Evolutionary conservation across 2,888 invertebrate species (phyloP).

Genomic region (Cataglyphis altisquamis): DNA sequence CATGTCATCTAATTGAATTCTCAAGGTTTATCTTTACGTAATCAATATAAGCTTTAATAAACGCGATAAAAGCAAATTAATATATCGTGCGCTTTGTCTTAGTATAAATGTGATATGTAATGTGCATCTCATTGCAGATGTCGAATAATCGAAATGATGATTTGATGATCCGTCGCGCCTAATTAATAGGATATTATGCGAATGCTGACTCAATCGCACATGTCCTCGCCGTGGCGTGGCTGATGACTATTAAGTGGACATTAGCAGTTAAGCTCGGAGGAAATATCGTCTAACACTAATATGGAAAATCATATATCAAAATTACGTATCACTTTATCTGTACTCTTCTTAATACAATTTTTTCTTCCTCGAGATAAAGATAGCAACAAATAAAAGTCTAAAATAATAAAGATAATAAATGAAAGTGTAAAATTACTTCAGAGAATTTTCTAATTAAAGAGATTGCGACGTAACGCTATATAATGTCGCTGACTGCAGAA

Average conservation of each 20-base stretch:
- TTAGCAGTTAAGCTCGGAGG: background rate
- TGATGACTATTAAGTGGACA: constrained; percentile 21
- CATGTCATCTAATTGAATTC: background rate
- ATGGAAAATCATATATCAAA: background rate
- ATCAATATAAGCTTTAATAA: background rate
- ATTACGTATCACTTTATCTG: background rate
- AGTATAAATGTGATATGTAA: background rate
- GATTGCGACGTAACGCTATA: background rate
- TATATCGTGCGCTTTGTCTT: background rate
- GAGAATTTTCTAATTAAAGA: constrained; percentile 2
- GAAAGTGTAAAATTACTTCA: background rate
- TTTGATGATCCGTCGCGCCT: constrained; percentile 10
- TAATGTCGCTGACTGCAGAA: background rate
- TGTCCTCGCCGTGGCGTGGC: background rate
- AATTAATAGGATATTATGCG: constrained; percentile 20
- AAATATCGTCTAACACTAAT: background rate
- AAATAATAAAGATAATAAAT: background rate
- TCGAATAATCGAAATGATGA: background rate
- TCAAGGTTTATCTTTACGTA: background rate
- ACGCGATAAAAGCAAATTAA: background rate
- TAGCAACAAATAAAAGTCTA: background rate
- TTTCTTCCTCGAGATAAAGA: background rate
- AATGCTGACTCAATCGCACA: background rate
- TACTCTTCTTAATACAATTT: background rate
- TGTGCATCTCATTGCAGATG: background rate